A percentile compares a stretch with the other conserved stretches of the same genome.
These are phyloP conservation scores for Corythornis cristatus DNA, from an alignment of 2,113 vertebrate genomes.

Conservation along the genomic window DNA sequence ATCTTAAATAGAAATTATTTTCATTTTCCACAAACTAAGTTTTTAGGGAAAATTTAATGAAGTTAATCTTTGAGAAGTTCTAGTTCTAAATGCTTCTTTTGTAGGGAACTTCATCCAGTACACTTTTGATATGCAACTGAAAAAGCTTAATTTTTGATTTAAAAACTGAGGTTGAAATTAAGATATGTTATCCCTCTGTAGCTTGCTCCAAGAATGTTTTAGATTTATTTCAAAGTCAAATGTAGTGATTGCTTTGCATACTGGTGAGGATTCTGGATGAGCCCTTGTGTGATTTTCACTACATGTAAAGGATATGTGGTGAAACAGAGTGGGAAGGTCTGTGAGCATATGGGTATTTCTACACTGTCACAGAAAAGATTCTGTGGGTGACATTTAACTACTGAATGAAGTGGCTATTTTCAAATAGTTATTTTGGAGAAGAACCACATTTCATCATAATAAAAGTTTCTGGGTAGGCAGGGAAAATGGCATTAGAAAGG, in stretches of 20 bases:
- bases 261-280: not conserved
- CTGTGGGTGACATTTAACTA: not conserved
- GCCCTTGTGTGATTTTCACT: not conserved
- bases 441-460: not conserved
- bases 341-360: not conserved
- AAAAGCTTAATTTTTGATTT: not conserved
- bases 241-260: not conserved
- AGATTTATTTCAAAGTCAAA: not conserved
- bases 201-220: not conserved
- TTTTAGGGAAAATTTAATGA: not conserved
- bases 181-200: not conserved
- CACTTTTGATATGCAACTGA: not conserved
- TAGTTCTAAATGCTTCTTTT: not conserved
- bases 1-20: not conserved
- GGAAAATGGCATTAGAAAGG: conserved; percentile 20
- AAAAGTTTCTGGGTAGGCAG: not conserved
- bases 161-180: not conserved
- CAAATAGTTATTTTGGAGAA: not conserved
- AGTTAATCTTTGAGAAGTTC: not conserved
- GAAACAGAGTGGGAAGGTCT: not conserved
- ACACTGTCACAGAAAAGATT: not conserved
- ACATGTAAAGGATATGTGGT: not conserved
- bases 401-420: not conserved
- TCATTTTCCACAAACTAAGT: not conserved
- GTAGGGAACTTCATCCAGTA: not conserved